Evolutionary conservation across 2,888 invertebrate genomes (phyloP), one percentile per base, ranked within the genome.

Genomic region (Eumacrocentrus americanus): DNA sequence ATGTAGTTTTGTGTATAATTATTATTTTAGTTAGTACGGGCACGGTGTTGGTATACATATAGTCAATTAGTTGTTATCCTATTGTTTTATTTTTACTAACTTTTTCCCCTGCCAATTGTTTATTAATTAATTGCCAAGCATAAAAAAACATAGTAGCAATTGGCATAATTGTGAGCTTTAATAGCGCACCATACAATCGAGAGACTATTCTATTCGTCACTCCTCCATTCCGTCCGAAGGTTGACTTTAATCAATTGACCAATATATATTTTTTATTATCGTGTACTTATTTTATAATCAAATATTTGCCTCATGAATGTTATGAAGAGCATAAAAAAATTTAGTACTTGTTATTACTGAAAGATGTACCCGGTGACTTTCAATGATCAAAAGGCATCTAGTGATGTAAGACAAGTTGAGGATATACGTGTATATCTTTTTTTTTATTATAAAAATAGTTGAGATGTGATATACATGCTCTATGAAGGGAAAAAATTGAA

Each of bases 201-300:
- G 46, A 23, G 11, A 18, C 16, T 5, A n/a, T 22, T 22, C 12
- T 46, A 20, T 51, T 37, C 18, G 22, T 38, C 16, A 48, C 48
- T 25, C n/a, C n/a, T n/a, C n/a, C 47, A 56, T 56, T 48, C 56
- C 56, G 56, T 56, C 56, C 56, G 47, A 56, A 23, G 12, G 11
- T 56, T 25, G 38, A 48, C 37, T 56, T 55, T 18, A 46, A 44
- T 20, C 37, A 25, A 48, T 59, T 60, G 47, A 62, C 23, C 51
- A 58, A 64, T 61, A 37, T 59, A 60, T 66, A 62, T 61, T 66
- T 29, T 9, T 29, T 29, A 9, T n/a, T 59, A 62, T 58, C 53
- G 60, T 60, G 64, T 67, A 65, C 66, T n/a, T n/a, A n/a, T n/a
- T n/a, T 66, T 66, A 64, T 61, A 64, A 60, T 58, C 53, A 54